These are phyloP conservation scores for Drosophila pegasa DNA, from an alignment of 2,888 invertebrate species.

Conservation along the genomic window DNA sequence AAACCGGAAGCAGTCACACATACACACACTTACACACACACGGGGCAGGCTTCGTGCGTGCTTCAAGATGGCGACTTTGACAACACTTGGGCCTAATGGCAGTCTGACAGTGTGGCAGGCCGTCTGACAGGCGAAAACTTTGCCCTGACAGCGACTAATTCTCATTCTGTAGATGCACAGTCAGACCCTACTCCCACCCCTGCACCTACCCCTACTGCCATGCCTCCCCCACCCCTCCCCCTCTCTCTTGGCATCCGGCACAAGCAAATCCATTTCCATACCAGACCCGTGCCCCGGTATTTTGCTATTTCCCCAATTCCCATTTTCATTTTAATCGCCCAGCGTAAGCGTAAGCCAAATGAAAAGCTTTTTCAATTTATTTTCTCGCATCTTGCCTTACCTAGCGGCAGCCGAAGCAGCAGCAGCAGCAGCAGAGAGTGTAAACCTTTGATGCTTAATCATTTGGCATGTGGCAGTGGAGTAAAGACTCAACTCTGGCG, in stretches of 20 bases:
- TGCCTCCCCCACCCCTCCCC: neutral
- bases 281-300: neutral
- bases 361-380: conserved; percentile 79
- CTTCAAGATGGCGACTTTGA: conserved; percentile 74
- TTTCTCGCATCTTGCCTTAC: conserved; percentile 51
- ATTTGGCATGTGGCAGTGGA: conserved; percentile 41
- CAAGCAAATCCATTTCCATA: conserved; percentile 32
- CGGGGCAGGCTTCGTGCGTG: conserved; percentile 51
- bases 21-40: conserved; percentile 2
- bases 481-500: conserved; percentile 19
- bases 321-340: conserved; percentile 74
- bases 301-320: conserved; percentile 11
- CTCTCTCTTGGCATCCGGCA: neutral
- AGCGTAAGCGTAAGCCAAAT: conserved; percentile 67
- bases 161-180: conserved; percentile 52
- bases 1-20: conserved; percentile 57
- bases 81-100: conserved; percentile 75
- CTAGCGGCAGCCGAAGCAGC: conserved; percentile 21
- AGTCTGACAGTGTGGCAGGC: conserved; percentile 53
- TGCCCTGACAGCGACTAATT: conserved; percentile 69
- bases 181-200: conserved; percentile 3
- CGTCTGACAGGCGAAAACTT: conserved; percentile 48
- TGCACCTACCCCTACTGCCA: too few relatives aligned
- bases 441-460: conserved; percentile 72
- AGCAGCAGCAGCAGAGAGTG: conserved; percentile 22